phyloP scores from a whole-genome alignment of 2,888 invertebrate species.

The Ectemnius lituratus region DNA sequence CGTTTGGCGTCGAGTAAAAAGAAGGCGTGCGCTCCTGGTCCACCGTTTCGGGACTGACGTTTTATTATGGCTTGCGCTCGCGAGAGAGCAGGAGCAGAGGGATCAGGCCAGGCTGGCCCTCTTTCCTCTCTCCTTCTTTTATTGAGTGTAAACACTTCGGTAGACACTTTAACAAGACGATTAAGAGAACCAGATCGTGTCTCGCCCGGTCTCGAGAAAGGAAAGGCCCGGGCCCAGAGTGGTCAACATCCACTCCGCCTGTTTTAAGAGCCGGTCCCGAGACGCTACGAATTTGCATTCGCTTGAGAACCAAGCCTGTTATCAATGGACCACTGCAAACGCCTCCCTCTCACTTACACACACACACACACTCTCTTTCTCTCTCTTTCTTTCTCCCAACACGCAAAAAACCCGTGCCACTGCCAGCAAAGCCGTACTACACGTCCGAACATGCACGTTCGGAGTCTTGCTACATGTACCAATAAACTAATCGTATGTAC shows the following conservation, averaged over 20 bases:
- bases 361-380: background rate
- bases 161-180: conserved; percentile 10
- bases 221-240: background rate
- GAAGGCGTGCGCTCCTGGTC: background rate
- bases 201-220: conserved; percentile 3
- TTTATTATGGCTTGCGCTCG: conserved; percentile 3
- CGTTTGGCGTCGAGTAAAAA: background rate
- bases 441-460: too few relatives aligned
- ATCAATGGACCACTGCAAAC: conserved; percentile 2
- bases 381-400: background rate
- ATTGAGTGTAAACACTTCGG: conserved; percentile 9
- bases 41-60: conserved; percentile 5
- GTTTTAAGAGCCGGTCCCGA: conserved; percentile 9
- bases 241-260: background rate
- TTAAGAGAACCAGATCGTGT: conserved; percentile 9
- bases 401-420: too few relatives aligned
- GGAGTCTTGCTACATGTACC: background rate
- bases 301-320: background rate
- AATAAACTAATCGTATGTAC: conserved; percentile 1
- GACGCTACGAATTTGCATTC: conserved; percentile 5
- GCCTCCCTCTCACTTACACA: background rate
- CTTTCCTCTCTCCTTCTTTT: background rate
- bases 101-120: background rate
- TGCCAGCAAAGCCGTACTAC: too few relatives aligned
- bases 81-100: background rate